These are phyloP conservation scores for Amorpha juglandis DNA, from an alignment of 2,888 invertebrate species.

Conservation along the genomic window DNA sequence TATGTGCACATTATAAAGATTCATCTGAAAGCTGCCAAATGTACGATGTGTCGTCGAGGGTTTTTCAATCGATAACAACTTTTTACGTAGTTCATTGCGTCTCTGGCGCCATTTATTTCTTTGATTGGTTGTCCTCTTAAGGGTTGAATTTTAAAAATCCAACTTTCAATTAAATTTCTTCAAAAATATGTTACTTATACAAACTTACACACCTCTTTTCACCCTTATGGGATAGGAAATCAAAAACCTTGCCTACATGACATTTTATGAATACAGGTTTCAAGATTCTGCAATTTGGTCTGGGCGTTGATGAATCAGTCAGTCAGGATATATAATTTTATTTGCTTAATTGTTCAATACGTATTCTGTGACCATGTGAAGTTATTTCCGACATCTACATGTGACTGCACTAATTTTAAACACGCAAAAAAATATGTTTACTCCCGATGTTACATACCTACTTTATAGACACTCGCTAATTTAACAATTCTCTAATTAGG, in stretches of 20 bases:
- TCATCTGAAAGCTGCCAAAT: conserved; percentile 6
- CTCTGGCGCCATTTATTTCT: conserved; percentile 12
- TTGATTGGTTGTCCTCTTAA: background rate
- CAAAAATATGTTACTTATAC: no score
- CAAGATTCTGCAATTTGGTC: background rate
- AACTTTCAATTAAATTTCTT: no score
- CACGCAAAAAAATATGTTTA: conserved; percentile 11
- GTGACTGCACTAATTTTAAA: conserved; percentile 14
- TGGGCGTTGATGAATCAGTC: no score
- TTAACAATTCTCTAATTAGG: background rate
- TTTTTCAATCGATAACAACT: conserved; percentile 23
- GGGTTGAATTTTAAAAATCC: no score
- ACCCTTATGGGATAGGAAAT: no score
- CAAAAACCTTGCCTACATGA: no score
- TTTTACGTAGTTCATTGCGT: conserved; percentile 5
- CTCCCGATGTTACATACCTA: background rate
- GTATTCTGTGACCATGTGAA: background rate
- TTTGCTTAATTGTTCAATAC: background rate
- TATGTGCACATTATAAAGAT: background rate
- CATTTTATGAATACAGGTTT: no score
- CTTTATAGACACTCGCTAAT: background rate
- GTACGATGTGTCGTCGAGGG: background rate
- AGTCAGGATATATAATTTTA: no score
- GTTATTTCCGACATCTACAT: conserved; percentile 18
- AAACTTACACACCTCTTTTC: no score